A percentile compares a stretch with the other conserved stretches of the same genome.
These are phyloP conservation scores for Pagetopsis macropterus DNA, from an alignment of 2,797 vertebrate species.

Conservation along the genomic window DNA sequence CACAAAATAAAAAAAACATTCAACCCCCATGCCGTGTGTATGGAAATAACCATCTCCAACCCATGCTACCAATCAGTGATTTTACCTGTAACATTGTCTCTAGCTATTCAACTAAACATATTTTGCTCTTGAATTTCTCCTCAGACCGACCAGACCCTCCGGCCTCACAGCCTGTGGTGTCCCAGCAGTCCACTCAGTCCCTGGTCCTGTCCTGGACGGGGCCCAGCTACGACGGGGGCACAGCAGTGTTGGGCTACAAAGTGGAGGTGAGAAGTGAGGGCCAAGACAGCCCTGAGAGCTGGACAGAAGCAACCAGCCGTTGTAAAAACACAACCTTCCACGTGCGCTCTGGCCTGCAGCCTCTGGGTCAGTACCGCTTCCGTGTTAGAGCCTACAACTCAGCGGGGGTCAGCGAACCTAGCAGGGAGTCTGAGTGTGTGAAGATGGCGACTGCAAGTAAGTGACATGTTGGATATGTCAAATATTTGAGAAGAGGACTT, in stretches of 20 bases:
- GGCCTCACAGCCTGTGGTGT: conserved; percentile 80
- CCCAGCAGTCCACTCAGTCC: conserved; percentile 74
- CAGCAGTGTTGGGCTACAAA: conserved; percentile 80
- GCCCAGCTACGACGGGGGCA: conserved; percentile 85
- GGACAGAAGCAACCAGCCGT: conserved; percentile 72
- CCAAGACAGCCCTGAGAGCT: conserved; percentile 41
- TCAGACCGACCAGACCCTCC: conserved; percentile 82
- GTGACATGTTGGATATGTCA: conserved; percentile 7
- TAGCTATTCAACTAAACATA: not conserved
- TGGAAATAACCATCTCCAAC: not conserved
- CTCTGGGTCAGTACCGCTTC: conserved; percentile 78
- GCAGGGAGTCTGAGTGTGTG: conserved; percentile 77
- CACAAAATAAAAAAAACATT: too few species aligned
- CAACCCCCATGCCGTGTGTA: too few species aligned
- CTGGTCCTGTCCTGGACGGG: conserved; percentile 87
- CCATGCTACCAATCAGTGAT: not conserved
- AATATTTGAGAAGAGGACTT: not conserved
- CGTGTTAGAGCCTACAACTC: conserved; percentile 83
- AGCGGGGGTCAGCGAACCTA: conserved; percentile 80
- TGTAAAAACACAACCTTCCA: conserved; percentile 82
- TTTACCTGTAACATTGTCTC: not conserved
- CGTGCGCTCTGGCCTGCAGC: conserved; percentile 75
- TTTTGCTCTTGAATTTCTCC: not conserved
- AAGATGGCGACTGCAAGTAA: conserved; percentile 77
- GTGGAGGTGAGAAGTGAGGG: conserved; percentile 74